phyloP scores from a whole-genome alignment of 2,888 invertebrate species.

The Ischnus inquisitorius region DNA sequence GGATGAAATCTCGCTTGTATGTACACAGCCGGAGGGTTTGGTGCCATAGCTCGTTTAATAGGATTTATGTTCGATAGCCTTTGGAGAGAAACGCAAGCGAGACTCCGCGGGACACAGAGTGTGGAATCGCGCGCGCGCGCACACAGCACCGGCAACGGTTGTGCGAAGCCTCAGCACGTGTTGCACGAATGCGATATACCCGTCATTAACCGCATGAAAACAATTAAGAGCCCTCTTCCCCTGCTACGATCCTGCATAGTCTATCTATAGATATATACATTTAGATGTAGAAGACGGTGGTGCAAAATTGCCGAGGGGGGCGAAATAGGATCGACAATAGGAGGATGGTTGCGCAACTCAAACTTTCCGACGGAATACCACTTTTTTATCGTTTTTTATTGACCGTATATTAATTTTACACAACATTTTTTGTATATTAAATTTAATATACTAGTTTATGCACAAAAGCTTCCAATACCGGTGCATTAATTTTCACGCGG shows the following conservation, averaged over 20 bases:
- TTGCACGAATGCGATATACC: conserved; percentile 66
- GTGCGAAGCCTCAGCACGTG: conserved; percentile 68
- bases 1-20: conserved; percentile 40
- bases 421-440: no score
- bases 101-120: conserved; percentile 27
- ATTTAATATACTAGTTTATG: no score
- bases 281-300: no score
- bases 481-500: no score
- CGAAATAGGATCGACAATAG: no score
- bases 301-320: no score
- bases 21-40: conserved; percentile 39
- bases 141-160: conserved; percentile 19
- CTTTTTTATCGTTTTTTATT: no score
- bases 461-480: no score
- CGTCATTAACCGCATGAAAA: conserved; percentile 69
- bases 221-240: conserved; percentile 61
- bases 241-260: conserved; percentile 14
- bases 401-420: no score
- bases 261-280: neutral
- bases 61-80: conserved; percentile 69
- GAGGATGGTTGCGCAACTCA: no score
- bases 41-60: conserved; percentile 67
- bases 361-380: no score
- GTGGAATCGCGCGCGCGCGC: neutral
- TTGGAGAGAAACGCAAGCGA: conserved; percentile 41